Base-by-base conservation (phyloP, 2,113 vertebrate species). In the Uria aalge region DNA sequence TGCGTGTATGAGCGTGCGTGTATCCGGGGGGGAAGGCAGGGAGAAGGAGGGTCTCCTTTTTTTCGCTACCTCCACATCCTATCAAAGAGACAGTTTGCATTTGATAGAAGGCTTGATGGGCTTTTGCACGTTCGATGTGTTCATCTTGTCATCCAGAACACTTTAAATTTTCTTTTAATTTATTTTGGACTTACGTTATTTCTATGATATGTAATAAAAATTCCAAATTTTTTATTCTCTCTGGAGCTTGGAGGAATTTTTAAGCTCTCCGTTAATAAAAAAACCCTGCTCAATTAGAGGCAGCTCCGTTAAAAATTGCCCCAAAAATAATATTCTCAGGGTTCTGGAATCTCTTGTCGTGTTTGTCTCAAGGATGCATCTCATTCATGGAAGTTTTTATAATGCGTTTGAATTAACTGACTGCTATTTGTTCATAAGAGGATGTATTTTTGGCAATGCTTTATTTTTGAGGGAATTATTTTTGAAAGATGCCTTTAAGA, bases 381-480 rank as follows among this genome's bases (percentile, higher is more conserved):
- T 59, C 59, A 77, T 62, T 40, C 24, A 48, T 45, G 21, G 30
- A 72, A 87, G 12, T 50, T 68, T 52, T 79, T 73, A 32, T 36
- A n/a, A 5, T 62, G 23, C 50, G 71, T 85, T 93, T 88, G 17
- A 52, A 52, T 56, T 47, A 85, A 73, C 30, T 56, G 21, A 27
- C 75, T 90, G 26, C 9, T 83, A 15, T 69, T 92, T 90, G 45
- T 83, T 53, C 32, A 17, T 66, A 74, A 85, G 55, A 80, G 40
- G 16, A 64, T 78, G 5, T 77, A 47, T 59, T 90, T 92, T 90
- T 94, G 63, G 47, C n/a, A 90, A 8, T 67, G 30, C 41, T 80
- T 92, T 88, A 55, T 71, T 93, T 67, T 64, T 63, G 50, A 69
- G 43, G 60, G 60, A 87, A 80, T 41, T 74, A 55, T 81, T 94